Base-by-base conservation (phyloP, 2,797 vertebrate genomes). In the Bovichtus diacanthus region DNA sequence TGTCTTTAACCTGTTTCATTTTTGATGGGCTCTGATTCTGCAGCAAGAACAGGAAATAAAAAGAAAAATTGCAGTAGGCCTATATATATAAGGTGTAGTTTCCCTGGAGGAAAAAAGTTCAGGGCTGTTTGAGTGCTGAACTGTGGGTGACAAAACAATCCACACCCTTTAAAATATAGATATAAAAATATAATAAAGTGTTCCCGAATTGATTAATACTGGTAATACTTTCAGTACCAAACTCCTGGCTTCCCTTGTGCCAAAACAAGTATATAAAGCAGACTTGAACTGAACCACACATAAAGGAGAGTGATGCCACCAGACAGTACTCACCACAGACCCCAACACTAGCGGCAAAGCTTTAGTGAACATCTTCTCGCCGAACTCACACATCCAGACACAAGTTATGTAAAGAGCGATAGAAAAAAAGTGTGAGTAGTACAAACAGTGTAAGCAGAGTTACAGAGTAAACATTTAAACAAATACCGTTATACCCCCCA, bases 401-500 rank as follows among this genome's bases (percentile, higher is more conserved):
- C 15, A 39, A 31, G 39, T 47, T 6, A 18, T 41, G 59, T 9
- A 66, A n/a, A 50, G 41, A 47, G 29, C 66, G 46, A 29, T 12
- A 9, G 16, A 74, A 9, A 58, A 13, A 21, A 27, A 58, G 27
- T n/a, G n/a, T n/a, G n/a, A n/a, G n/a, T n/a, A n/a, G n/a, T n/a
- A n/a, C n/a, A 63, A 15, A 51, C 18, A 43, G 56, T 31, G 27
- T 44, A 46, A 64, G 34, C n/a, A 70, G 36, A 84, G 50, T 61
- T 72, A 21, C 25, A 51, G 58, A 85, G 80, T 53, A 79, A 83
- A 87, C 81, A 88, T 90, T 88, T 74, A 86, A 76, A 70, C 58
- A 27, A n/a, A 38, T 50, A 53, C 58, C 39, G n/a, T 72, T 56
- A 54, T 16, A 58, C 3, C 13, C 50, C 44, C 43, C 38, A 6